phyloP scores from a whole-genome alignment of 2,888 invertebrate genomes.

The Pocota personata region DNA sequence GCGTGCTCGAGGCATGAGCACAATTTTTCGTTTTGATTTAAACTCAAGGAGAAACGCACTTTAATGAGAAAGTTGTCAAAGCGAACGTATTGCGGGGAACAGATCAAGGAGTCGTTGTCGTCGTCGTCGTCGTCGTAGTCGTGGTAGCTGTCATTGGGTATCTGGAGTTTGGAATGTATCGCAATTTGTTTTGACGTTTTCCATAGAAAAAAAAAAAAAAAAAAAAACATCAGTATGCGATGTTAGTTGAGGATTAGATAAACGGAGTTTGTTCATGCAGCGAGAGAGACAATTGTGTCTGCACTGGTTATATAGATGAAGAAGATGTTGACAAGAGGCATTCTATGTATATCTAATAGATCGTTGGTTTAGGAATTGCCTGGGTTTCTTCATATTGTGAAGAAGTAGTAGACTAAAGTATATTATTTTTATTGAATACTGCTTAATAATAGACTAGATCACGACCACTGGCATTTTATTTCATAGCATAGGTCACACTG shows the following conservation, averaged over 20 bases:
- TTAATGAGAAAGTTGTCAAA: constrained; percentile 74
- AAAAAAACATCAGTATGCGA: constrained; percentile 36
- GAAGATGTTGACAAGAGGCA: background rate
- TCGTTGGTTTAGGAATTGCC: no score
- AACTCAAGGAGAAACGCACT: constrained; percentile 69
- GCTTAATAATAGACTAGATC: no score
- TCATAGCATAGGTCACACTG: no score
- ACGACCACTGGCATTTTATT: no score
- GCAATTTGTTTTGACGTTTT: constrained; percentile 73
- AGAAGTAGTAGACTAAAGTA: no score
- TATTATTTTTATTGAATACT: no score
- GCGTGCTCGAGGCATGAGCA: constrained; percentile 68
- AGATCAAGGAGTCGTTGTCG: constrained; percentile 63
- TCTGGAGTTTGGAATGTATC: constrained; percentile 64
- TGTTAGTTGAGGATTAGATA: constrained; percentile 65
- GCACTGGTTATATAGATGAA: background rate
- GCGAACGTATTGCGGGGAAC: constrained; percentile 54
- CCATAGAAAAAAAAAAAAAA: constrained; percentile 1
- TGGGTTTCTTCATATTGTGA: no score
- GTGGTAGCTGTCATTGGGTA: constrained; percentile 46
- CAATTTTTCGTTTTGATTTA: constrained; percentile 75
- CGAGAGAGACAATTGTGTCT: constrained; percentile 9
- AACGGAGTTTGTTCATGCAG: constrained; percentile 45
- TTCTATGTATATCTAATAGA: no score
- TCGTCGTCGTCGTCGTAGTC: constrained; percentile 16